These are phyloP conservation scores for Latrodectus geometricus DNA, from an alignment of 1,140 invertebrate genomes.

Conservation along the genomic window DNA sequence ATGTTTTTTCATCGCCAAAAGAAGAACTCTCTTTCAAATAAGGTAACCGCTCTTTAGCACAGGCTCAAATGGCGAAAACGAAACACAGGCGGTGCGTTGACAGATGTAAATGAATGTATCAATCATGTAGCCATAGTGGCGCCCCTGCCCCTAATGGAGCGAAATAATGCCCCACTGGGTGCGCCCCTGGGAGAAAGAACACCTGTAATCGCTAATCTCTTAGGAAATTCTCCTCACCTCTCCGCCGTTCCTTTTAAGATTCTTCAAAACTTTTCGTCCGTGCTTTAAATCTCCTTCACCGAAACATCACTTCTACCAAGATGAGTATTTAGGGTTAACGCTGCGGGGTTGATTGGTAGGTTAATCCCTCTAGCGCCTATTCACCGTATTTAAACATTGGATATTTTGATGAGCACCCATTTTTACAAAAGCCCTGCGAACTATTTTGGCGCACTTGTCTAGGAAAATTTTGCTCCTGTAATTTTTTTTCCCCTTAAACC, in stretches of 20 bases:
- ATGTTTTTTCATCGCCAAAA: constrained; percentile 20
- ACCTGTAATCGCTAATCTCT: constrained; percentile 61
- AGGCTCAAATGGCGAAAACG: constrained; percentile 55
- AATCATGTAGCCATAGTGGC: constrained; percentile 50
- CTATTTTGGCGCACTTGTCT: no score
- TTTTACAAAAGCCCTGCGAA: no score
- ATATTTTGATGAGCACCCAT: neutral
- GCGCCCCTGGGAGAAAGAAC: constrained; percentile 55
- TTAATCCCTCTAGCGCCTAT: constrained; percentile 12
- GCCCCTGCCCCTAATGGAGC: constrained; percentile 57
- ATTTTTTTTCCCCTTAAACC: no score
- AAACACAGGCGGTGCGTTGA: constrained; percentile 52
- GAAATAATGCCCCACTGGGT: constrained; percentile 53
- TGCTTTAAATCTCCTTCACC: constrained; percentile 51
- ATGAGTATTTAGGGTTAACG: constrained; percentile 16
- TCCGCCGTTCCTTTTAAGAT: constrained; percentile 32
- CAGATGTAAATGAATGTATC: constrained; percentile 61
- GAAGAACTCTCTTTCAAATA: neutral
- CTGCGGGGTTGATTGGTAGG: neutral
- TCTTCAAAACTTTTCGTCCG: constrained; percentile 54
- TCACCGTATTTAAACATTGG: neutral
- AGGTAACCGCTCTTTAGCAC: constrained; percentile 34
- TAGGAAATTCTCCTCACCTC: constrained; percentile 1
- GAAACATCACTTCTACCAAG: constrained; percentile 10
- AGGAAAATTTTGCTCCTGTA: no score